Base-by-base conservation (phyloP, 1,140 invertebrate genomes). In the Drepana arcuata region DNA sequence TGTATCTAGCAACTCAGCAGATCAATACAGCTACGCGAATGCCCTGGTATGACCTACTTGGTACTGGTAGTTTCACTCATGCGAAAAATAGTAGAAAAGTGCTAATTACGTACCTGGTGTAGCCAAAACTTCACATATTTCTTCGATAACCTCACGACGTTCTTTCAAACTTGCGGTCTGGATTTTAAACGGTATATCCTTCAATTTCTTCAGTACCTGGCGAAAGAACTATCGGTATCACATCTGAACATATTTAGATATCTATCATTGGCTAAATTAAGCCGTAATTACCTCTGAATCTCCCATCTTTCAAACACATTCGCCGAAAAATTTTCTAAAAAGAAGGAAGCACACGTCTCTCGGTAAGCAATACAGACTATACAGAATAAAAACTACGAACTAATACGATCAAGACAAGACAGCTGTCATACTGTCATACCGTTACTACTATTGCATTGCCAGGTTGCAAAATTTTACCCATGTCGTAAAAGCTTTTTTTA, bases 161-260 rank as follows among this genome's bases (percentile, higher is more conserved):
- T 92, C 91, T 51, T 90, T 92, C 41, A 90, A 85, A 70, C 91
- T 91, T 26, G 92, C 86, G 51, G 90, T 91, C 69, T 93, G 89
- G 45, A 95, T 87, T 74, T 89, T 90, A 71, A 89, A 88, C 14
- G 92, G 91, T 73, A 95, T 86, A 85, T 93, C 92, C 64, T 92
- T 93, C 46, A 95, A 82, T 53, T 88, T 89, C 78, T 88, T 92
- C 34, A 89, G 71, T 49, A 91, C 75, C 90, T 93, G 72, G 10
- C 85, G 86, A 55, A 57, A 66, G 67, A 84, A 38, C 35, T 23
- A 52, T 31, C 0, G 12, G 28, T 46, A 48, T 52, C 16, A 44
- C 29, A 40, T 35, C 10, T 24, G 12, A 2, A 11, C 26, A 39
- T 26, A 41, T 13, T 37, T 38, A 42, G 10, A 30, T 2, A 11